Percentiles rank a stretch among this genome's conserved stretches.
Conservation (phyloP, 2,113 vertebrate genomes). For the Nothoprocta pentlandii region DNA sequence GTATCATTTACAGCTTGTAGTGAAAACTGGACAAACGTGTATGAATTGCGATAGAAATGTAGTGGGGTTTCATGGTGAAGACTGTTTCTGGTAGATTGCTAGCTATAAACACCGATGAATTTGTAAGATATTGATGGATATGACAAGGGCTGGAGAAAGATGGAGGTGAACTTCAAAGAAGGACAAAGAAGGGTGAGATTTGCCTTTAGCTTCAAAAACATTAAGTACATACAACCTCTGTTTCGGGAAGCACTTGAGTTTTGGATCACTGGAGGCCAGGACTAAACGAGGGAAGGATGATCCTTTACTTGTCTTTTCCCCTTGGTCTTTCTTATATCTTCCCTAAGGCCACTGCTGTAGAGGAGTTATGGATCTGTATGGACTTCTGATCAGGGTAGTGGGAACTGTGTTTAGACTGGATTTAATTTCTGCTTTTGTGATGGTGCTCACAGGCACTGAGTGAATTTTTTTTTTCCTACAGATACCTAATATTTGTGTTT, state of each 20-base stretch:
- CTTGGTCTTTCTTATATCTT: neutral
- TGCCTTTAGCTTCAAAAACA: neutral
- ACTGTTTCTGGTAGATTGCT: neutral
- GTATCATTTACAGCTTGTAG: neutral
- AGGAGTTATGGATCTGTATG: neutral
- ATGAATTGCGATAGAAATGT: neutral
- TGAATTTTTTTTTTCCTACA: too few relatives aligned
- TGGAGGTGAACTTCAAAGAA: neutral
- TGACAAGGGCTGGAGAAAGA: neutral
- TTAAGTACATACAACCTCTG: neutral
- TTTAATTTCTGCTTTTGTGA: neutral
- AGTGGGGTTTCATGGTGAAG: neutral
- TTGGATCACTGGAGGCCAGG: neutral
- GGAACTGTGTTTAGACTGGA: neutral
- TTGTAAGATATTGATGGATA: neutral
- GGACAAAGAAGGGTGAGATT: neutral
- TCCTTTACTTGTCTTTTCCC: neutral
- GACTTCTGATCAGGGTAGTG: neutral
- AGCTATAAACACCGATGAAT: neutral
- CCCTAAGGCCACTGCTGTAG: neutral
- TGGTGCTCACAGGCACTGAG: neutral
- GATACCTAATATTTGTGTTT: neutral
- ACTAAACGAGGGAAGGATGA: neutral
- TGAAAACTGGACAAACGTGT: neutral
- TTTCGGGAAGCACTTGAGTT: neutral